Evolutionary conservation across 2,113 vertebrate species (phyloP).

Genomic region (Gorsachius goisagi): DNA sequence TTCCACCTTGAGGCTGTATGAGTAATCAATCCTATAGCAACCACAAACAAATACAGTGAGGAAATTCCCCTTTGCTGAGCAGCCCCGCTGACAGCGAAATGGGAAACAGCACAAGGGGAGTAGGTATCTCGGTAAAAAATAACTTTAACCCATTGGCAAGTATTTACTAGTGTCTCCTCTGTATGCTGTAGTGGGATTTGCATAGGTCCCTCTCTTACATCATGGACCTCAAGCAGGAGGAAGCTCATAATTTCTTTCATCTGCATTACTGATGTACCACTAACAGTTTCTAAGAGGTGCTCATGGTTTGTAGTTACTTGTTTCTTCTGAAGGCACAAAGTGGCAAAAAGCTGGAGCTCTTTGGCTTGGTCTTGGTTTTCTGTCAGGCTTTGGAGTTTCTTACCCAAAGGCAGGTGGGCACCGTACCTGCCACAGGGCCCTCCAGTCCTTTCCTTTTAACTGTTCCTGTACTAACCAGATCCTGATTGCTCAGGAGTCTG

Average conservation of each 20-base stretch:
- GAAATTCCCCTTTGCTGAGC: background rate
- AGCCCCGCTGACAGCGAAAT: background rate
- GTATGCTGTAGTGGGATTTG: background rate
- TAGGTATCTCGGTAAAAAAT: background rate
- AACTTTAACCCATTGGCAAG: background rate
- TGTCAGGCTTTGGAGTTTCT: background rate
- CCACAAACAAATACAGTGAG: constrained; percentile 10
- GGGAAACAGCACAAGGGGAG: background rate
- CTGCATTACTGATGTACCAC: background rate
- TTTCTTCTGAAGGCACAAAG: background rate
- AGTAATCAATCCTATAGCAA: background rate
- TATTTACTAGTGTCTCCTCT: background rate
- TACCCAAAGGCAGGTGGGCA: background rate
- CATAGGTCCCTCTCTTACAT: background rate
- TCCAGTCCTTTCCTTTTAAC: background rate
- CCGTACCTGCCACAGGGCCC: background rate
- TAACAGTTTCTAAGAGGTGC: background rate
- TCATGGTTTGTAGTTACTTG: background rate
- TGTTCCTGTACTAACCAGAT: background rate
- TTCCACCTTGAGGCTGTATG: background rate
- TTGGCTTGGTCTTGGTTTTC: background rate
- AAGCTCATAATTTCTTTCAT: background rate
- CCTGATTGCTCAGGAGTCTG: background rate
- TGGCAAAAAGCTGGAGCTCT: background rate
- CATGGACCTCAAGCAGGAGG: background rate